Evolutionary conservation across 1,140 invertebrate genomes (phyloP).

Genomic region (Meloidogyne hapla): DNA sequence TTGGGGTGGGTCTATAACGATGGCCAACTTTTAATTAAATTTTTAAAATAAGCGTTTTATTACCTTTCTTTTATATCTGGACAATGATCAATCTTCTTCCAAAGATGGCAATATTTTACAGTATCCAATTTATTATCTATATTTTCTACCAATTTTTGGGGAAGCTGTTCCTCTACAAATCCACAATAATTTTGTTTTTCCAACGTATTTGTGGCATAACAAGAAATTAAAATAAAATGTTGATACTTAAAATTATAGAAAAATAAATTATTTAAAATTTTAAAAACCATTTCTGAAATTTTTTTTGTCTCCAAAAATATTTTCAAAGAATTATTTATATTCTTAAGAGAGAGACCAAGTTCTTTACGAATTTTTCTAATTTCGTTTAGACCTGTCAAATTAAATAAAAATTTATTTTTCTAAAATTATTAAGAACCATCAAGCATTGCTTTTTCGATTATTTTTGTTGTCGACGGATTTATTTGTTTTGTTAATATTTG

Average conservation of each 20-base stretch:
- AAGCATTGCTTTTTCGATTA: constrained; percentile 3
- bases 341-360: no score
- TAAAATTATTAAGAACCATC: not conserved
- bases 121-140: not conserved
- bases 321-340: no score
- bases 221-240: constrained; percentile 21
- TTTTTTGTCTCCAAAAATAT: not conserved
- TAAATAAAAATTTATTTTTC: not conserved
- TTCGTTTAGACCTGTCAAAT: not conserved
- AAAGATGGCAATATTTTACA: not conserved
- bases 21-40: no score
- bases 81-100: not conserved
- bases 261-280: not conserved
- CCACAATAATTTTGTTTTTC: constrained; percentile 7
- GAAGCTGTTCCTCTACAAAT: not conserved
- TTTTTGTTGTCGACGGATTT: constrained; percentile 2
- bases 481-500: constrained; percentile 12
- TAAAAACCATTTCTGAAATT: not conserved
- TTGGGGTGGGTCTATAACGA: no score
- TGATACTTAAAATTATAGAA: constrained; percentile 7
- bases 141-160: not conserved
- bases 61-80: not conserved
- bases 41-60: no score
- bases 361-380: not conserved
- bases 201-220: not conserved